phyloP scores from a whole-genome alignment of 2,888 invertebrate species.

The Eledone cirrhosa region DNA sequence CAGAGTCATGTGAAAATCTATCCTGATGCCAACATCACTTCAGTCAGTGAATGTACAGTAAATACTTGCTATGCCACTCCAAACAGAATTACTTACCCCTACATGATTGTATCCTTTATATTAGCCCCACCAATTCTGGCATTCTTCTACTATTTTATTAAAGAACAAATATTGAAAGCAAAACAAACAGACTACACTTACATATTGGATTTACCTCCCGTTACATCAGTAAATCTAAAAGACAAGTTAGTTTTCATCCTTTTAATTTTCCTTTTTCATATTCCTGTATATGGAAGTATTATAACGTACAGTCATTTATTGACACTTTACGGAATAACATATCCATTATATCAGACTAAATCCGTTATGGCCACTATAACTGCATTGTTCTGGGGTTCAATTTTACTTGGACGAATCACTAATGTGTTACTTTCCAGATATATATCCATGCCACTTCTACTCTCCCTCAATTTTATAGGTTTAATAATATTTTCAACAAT shows the following conservation, averaged over 20 bases:
- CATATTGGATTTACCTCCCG: neutral
- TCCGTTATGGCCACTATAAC: slow-evolving; percentile 32
- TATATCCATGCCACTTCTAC: slow-evolving; percentile 15
- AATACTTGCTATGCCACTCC: neutral
- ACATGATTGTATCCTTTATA: neutral
- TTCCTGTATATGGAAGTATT: slow-evolving; percentile 35
- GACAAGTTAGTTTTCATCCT: neutral
- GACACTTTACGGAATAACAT: slow-evolving; percentile 31
- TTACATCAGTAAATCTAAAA: neutral
- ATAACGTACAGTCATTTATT: slow-evolving; percentile 35
- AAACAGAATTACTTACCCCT: neutral
- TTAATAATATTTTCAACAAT: slow-evolving; percentile 25
- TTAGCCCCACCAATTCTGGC: neutral
- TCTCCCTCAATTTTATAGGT: slow-evolving; percentile 31
- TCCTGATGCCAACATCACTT: slow-evolving; percentile 6
- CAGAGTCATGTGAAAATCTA: slow-evolving; percentile 18
- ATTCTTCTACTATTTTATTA: neutral
- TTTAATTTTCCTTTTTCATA: slow-evolving; percentile 34
- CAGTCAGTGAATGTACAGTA: neutral
- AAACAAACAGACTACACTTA: neutral
- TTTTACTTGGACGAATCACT: slow-evolving; percentile 31
- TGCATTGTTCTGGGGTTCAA: slow-evolving; percentile 36
- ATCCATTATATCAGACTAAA: slow-evolving; percentile 30
- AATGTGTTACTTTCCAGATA: slow-evolving; percentile 26
- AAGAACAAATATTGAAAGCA: neutral